These are phyloP conservation scores for Caiman crocodilus DNA, from an alignment of 2,797 vertebrate species.

Conservation along the genomic window DNA sequence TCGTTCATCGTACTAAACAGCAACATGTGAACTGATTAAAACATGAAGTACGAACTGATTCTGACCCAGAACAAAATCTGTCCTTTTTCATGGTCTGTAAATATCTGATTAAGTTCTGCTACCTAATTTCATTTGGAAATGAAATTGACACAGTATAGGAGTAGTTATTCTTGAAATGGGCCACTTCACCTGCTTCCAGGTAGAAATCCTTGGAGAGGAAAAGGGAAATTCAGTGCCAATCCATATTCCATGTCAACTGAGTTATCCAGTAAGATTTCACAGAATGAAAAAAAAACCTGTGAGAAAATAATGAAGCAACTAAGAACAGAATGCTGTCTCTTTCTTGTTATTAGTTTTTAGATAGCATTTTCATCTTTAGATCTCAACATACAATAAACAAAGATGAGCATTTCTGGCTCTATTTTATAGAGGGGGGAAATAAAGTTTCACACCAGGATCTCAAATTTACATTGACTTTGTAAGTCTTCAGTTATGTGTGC, in stretches of 20 bases:
- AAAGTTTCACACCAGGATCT: no score
- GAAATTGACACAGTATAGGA: background rate
- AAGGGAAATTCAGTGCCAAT: background rate
- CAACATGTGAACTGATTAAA: background rate
- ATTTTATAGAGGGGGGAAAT: no score
- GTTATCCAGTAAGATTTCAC: no score
- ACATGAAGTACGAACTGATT: background rate
- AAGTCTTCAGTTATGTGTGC: no score
- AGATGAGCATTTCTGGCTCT: no score
- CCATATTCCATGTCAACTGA: background rate
- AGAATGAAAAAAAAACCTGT: no score
- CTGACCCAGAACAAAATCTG: background rate
- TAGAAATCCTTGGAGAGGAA: background rate
- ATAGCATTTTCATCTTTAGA: no score
- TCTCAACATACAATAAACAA: no score
- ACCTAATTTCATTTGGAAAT: background rate
- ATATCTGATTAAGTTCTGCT: background rate
- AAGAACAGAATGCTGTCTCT: no score
- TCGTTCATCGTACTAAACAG: background rate
- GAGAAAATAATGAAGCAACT: no score
- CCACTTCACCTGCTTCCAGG: background rate
- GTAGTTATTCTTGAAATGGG: background rate
- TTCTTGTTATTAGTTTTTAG: no score
- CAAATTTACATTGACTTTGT: no score
- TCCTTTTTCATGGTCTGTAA: background rate